These are phyloP conservation scores for Chunga burmeisteri DNA, from an alignment of 2,113 vertebrate species.

Conservation along the genomic window DNA sequence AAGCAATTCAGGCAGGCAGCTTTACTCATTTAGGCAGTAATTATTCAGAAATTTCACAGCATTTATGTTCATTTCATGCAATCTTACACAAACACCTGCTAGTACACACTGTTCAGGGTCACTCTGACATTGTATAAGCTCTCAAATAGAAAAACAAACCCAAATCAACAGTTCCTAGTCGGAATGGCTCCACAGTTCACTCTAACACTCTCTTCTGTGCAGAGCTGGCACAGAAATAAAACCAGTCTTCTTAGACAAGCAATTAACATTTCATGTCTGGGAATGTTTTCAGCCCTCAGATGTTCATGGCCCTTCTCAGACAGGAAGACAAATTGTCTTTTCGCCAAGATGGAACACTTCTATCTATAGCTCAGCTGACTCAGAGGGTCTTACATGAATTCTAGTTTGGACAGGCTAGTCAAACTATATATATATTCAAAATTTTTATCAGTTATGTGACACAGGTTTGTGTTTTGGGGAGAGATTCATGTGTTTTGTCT, in stretches of 20 bases:
- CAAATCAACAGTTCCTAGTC: neutral
- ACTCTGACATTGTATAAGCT: constrained; percentile 29
- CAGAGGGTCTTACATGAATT: neutral
- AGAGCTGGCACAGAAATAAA: constrained; percentile 2
- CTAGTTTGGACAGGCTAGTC: neutral
- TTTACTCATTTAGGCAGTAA: constrained; percentile 46
- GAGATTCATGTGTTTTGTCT: rapidly evolving
- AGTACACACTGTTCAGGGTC: constrained; percentile 28
- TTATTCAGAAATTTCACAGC: constrained; percentile 52
- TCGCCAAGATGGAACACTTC: neutral
- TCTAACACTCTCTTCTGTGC: neutral
- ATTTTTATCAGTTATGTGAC: neutral
- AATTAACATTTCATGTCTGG: neutral
- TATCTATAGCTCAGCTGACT: neutral
- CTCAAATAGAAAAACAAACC: constrained; percentile 2
- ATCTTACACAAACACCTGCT: constrained; percentile 42
- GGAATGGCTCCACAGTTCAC: neutral
- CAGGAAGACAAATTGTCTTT: neutral
- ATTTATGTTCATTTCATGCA: constrained; percentile 57
- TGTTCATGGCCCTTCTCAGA: neutral
- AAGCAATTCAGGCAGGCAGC: constrained; percentile 19
- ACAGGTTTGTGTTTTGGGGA: neutral
- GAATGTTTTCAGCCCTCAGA: neutral
- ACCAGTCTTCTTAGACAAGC: neutral
- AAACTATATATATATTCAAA: neutral